phyloP scores from a whole-genome alignment of 2,797 vertebrate species.

The Phoebastria nigripes region DNA sequence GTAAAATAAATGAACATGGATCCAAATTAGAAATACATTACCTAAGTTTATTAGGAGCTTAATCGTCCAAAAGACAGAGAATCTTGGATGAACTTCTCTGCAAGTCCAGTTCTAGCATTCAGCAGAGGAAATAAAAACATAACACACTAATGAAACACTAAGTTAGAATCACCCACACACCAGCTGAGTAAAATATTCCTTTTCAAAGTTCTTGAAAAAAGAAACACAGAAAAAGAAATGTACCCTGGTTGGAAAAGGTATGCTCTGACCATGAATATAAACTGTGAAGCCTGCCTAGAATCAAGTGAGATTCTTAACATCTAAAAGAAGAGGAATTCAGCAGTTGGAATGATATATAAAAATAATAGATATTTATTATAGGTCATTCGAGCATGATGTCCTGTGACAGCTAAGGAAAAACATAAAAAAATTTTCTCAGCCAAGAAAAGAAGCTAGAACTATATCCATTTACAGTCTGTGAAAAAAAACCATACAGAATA shows the following conservation, averaged over 20 bases:
- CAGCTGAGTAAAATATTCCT: conserved; percentile 1
- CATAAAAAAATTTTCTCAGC: background rate
- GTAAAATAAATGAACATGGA: conserved; percentile 8
- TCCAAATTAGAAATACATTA: conserved; percentile 46
- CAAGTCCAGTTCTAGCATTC: background rate
- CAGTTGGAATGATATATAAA: background rate
- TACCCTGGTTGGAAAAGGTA: background rate
- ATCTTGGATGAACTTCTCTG: conserved; percentile 47
- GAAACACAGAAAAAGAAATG: background rate
- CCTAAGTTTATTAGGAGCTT: conserved; percentile 25
- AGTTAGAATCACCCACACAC: background rate
- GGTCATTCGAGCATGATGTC: background rate
- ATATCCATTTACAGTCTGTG: background rate
- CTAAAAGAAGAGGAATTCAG: conserved; percentile 8
- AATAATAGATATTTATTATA: background rate
- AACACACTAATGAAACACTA: conserved; percentile 30
- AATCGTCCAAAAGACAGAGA: background rate
- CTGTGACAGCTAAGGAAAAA: conserved; percentile 33
- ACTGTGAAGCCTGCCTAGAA: background rate
- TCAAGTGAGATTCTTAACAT: background rate
- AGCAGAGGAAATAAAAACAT: conserved; percentile 43
- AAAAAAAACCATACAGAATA: background rate
- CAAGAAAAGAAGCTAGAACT: background rate
- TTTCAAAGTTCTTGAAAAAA: conserved; percentile 3
- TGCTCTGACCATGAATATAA: conserved; percentile 20